Base-by-base conservation (phyloP, 2,797 vertebrate species). In the Pipistrellus nathusii region DNA sequence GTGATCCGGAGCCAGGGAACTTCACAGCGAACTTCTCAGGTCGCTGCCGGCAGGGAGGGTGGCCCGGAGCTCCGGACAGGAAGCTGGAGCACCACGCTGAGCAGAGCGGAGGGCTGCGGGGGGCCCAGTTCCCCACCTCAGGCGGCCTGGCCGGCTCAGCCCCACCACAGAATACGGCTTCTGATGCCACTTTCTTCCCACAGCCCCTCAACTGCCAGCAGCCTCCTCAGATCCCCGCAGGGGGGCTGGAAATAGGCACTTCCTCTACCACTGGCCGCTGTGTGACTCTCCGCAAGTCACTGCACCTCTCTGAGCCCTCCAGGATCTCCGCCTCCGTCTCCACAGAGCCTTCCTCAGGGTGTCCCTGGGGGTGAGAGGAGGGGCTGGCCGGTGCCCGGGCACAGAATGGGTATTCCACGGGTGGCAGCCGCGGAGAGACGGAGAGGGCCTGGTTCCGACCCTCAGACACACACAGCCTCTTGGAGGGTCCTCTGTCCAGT, bases 1-100 rank as follows among this genome's bases (percentile, higher is more conserved):
- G 80, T 71, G 87, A 91, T 90, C 87, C 9, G 0, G 32, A 82
- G 95, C 90, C 95, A 77, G 88, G 57, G 18, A 55, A 48, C 84
- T 81, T 84, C 75, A 41, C 86, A 88, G 87, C 93, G 53, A 48
- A 41, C 48, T 38, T 20, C 32, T 12, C 93, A 75, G 85, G 71
- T 8, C 48, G 48, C 30, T 3, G n/a, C 64, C 3, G 18, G 77
- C 35, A 0, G 38, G 68, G 73, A 66, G 10, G 55, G 21, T 8
- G 25, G 13, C 0, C 0, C 44, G 13, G 25, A 27, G 25, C 57
- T 27, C 3, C 3, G 1, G 73, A 62, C 27, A 0, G 69, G 73
- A 68, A 92, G 46, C 78, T 13, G 11, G 46, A 57, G 44, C 41
- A 6, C 44, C 48, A 86, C 20, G 13, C 64, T 1, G 53, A 85